phyloP scores from a whole-genome alignment of 2,113 vertebrate species.

The Physeter macrocephalus region DNA sequence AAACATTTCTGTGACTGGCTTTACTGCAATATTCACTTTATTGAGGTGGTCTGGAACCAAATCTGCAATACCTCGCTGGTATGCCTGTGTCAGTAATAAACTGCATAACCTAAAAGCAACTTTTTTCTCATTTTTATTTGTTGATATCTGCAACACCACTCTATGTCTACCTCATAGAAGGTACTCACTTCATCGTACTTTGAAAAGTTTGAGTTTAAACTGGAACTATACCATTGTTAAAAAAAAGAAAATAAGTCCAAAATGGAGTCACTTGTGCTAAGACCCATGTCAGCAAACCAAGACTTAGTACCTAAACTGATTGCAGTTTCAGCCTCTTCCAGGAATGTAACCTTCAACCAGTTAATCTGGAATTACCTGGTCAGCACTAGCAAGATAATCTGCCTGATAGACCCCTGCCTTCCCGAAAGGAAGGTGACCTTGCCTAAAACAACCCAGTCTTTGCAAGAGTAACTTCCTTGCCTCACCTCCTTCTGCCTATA shows the following conservation, averaged over 20 bases:
- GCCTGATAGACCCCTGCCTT: not conserved
- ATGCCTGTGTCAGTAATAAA: not conserved
- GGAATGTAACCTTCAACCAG: not conserved
- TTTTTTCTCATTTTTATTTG: not conserved
- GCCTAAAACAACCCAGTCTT: not conserved
- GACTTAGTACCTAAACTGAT: not conserved
- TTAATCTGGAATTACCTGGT: not conserved
- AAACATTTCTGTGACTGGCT: no score
- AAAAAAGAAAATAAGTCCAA: not conserved
- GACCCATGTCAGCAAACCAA: not conserved
- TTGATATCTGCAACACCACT: not conserved
- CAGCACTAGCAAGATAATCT: not conserved
- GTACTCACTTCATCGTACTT: not conserved
- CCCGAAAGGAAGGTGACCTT: not conserved
- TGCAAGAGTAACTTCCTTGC: not conserved
- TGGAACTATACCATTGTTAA: not conserved
- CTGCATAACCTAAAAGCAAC: not conserved
- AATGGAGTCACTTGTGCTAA: not conserved
- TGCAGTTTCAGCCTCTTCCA: not conserved
- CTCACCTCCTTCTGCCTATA: not conserved
- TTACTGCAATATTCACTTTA: no score
- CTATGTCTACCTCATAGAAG: not conserved
- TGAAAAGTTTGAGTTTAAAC: not conserved
- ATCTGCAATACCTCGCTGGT: no score
- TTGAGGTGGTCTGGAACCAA: no score